Conservation (phyloP, 2,113 vertebrate genomes). For the Origma solitaria region DNA sequence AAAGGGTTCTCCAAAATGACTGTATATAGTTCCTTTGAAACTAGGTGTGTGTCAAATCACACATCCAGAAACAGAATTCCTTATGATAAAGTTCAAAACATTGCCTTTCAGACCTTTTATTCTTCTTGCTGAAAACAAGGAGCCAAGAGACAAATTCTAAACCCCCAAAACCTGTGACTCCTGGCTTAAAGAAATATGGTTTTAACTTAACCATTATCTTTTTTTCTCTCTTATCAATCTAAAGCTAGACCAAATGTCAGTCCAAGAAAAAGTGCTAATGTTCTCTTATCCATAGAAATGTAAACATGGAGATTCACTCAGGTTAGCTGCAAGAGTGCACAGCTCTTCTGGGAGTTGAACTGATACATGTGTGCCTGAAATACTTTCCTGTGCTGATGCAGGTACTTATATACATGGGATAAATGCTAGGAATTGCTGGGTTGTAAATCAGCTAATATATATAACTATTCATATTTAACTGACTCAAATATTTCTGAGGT, state of each 20-base stretch:
- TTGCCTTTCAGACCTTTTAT: neutral
- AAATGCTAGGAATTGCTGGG: neutral
- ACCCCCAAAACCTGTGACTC: neutral
- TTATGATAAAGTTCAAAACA: neutral
- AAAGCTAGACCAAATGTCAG: neutral
- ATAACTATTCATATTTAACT: neutral
- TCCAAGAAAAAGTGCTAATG: neutral
- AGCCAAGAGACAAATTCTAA: neutral
- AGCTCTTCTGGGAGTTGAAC: neutral
- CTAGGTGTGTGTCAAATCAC: neutral
- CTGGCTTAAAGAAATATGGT: neutral
- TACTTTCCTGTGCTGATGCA: neutral
- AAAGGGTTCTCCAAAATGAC: neutral
- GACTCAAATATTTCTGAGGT: neutral
- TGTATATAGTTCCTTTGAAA: neutral
- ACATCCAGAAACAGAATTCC: neutral
- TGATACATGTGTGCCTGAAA: neutral
- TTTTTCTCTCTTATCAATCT: neutral
- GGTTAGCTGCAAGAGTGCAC: fast-evolving
- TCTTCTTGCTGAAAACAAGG: neutral
- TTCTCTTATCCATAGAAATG: neutral
- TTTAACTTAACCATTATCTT: neutral
- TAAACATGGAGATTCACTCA: neutral
- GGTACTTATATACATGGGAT: no score
- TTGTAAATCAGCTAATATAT: neutral